Evolutionary conservation across 2,113 vertebrate species (phyloP), one percentile per base, ranked within the genome.

Genomic region (Rhea pennata): DNA sequence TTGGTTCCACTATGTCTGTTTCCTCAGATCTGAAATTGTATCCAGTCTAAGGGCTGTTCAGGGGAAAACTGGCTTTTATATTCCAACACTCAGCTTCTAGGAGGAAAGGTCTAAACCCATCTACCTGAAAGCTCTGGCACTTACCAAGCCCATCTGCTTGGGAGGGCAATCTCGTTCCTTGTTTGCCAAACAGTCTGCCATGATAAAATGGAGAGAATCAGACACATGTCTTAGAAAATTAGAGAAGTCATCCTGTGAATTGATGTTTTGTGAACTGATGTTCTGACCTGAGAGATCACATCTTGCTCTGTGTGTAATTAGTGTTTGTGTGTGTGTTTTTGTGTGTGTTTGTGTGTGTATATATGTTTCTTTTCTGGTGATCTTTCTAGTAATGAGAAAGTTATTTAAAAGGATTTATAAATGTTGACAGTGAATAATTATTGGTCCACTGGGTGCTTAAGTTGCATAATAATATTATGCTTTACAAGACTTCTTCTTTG

Each of bases 361-460:
- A 31, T 58, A 8, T 58, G 36, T 17, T 87, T 61, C 14, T 8
- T 73, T 84, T 48, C 53, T 75, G 71, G 46, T 89, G 74, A 75
- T 86, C 66, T 79, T 92, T 87, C 53, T 46, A 61, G 67, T 92
- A 97, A 93, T 87, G 88, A 97, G 89, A 90, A 42, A 83, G 93
- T 65, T 96, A 67, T 61, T 92, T 39, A 67, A 27, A 64, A 80
- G 46, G 61, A n/a, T 84, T 95, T 96, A 77, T 27, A 86, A 92
- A 83, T 81, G 90, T 92, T 96, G 93, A 71, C 86, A 84, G 83
- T 86, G 85, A 92, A 65, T 94, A 94, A 90, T 94, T 93, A 90
- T 93, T 85, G 90, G 95, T 85, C 90, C 75, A 2, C 70, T 83
- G 93, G 78, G 95, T 92, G 78, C 88, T 95, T 96, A 91, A 96